These are phyloP conservation scores for Caerostris extrusa DNA, from an alignment of 1,140 invertebrate genomes.

Conservation along the genomic window DNA sequence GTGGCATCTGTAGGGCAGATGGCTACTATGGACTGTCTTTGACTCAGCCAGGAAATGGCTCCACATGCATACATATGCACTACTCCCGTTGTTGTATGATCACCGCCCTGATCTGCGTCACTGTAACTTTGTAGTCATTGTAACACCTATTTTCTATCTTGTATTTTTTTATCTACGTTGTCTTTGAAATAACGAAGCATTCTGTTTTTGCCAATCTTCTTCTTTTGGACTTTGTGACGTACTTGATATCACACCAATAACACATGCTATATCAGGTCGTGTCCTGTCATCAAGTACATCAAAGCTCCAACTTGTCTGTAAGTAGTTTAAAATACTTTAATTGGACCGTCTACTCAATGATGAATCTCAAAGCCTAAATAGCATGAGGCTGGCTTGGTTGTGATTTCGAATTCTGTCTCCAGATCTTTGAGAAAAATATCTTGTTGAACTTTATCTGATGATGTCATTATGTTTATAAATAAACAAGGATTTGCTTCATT, in stretches of 20 bases:
- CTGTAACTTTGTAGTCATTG: slow-evolving; percentile 76
- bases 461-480: background rate
- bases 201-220: slow-evolving; percentile 81
- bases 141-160: slow-evolving; percentile 29
- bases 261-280: slow-evolving; percentile 82
- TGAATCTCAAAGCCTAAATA: slow-evolving; percentile 54
- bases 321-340: slow-evolving; percentile 54
- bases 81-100: slow-evolving; percentile 72
- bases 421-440: background rate
- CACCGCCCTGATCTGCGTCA: slow-evolving; percentile 82
- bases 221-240: slow-evolving; percentile 42
- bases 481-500: background rate
- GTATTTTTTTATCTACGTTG: slow-evolving; percentile 78
- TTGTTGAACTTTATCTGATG: background rate
- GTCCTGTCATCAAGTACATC: slow-evolving; percentile 82
- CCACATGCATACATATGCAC: slow-evolving; percentile 20
- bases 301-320: slow-evolving; percentile 78
- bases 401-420: slow-evolving; percentile 66
- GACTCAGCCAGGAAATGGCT: slow-evolving; percentile 64
- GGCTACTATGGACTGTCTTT: slow-evolving; percentile 52
- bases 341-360: slow-evolving; percentile 37
- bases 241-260: slow-evolving; percentile 78
- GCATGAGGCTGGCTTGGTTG: background rate
- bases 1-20: slow-evolving; percentile 15
- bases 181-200: slow-evolving; percentile 81